These are phyloP conservation scores for Otus sunia DNA, from an alignment of 2,113 vertebrate species.

Conservation along the genomic window DNA sequence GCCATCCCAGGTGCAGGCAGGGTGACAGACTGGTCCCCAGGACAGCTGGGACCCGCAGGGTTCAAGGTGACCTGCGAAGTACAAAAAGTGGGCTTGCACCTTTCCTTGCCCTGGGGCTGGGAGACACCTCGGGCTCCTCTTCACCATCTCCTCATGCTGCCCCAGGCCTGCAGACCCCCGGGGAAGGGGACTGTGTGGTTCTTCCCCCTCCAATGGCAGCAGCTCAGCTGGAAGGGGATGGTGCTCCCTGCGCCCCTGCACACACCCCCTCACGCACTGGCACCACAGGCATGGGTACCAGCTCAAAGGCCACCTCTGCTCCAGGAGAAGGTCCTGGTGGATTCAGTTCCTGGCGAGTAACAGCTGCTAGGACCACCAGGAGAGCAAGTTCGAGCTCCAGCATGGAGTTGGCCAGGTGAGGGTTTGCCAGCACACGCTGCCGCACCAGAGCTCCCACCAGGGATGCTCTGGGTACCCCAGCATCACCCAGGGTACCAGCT, in stretches of 20 bases:
- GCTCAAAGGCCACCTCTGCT: background rate
- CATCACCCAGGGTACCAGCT: background rate
- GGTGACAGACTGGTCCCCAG: background rate
- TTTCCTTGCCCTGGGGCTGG: background rate
- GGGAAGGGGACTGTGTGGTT: accelerated
- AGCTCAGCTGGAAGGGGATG: background rate
- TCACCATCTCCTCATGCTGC: background rate
- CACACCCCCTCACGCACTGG: no score
- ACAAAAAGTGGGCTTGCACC: background rate
- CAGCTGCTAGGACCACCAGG: background rate
- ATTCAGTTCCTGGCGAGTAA: accelerated
- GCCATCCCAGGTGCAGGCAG: background rate
- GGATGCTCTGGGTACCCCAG: background rate
- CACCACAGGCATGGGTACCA: background rate
- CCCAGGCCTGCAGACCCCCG: background rate
- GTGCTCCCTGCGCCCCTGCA: accelerated
- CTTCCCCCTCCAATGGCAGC: accelerated
- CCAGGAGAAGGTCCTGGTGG: background rate
- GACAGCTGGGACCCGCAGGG: accelerated
- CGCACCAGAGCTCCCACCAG: background rate
- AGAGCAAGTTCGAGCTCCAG: background rate
- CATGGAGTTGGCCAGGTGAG: accelerated
- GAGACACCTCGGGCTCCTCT: background rate
- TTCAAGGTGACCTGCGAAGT: background rate
- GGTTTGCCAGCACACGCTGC: background rate